Percentiles rank a stretch among this genome's conserved stretches.
Evolutionary conservation across 2,797 vertebrate species (phyloP).

Genomic region (Enteromius thamalakanensis): DNA sequence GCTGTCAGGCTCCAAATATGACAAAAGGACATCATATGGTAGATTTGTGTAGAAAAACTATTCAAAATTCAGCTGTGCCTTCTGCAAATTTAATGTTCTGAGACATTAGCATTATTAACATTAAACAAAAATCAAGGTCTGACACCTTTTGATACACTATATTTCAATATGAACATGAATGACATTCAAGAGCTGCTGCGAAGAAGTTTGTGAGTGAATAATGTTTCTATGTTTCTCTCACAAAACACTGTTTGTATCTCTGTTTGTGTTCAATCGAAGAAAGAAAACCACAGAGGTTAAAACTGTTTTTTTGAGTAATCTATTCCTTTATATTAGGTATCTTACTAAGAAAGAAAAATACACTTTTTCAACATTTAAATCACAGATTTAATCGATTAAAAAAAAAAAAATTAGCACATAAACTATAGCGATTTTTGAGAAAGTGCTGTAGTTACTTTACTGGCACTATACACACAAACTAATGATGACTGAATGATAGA

Average conservation of each 20-base stretch:
- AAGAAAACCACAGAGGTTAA: neutral
- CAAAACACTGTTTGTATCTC: neutral
- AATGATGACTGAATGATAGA: conserved; percentile 25
- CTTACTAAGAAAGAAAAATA: neutral
- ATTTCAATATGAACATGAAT: neutral
- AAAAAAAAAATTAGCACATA: neutral
- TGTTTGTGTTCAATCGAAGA: neutral
- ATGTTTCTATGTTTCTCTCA: neutral
- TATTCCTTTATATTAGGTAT: neutral
- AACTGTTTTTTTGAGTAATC: neutral
- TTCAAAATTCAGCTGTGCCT: neutral
- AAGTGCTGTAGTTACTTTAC: neutral
- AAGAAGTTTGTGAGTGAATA: neutral
- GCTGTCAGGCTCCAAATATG: neutral
- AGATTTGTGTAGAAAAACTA: neutral
- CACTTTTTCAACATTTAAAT: neutral
- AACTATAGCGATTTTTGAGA: neutral
- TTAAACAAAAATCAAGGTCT: neutral
- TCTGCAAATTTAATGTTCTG: neutral
- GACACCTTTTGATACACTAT: neutral
- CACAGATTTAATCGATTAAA: neutral
- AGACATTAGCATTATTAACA: neutral
- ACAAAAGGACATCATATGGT: neutral
- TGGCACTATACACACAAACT: conserved; percentile 4
- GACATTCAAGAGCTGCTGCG: neutral